phyloP scores from a whole-genome alignment of 2,888 invertebrate genomes.

The Nemotelus nigrinus region DNA sequence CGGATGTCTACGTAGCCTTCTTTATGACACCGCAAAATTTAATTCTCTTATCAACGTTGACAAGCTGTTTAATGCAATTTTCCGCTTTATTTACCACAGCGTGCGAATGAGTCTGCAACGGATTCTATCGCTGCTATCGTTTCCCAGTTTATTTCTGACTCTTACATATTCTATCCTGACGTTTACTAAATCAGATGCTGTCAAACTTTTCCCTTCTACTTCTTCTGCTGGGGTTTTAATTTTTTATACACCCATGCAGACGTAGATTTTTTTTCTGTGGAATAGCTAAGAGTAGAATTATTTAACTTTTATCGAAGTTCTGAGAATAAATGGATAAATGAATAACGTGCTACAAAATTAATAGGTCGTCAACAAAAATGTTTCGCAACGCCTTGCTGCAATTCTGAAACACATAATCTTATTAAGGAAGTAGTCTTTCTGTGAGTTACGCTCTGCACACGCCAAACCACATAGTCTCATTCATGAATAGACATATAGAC shows the following conservation, averaged over 20 bases:
- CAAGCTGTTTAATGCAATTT: slow-evolving; percentile 65
- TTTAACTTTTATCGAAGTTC: not conserved
- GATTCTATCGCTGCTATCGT: slow-evolving; percentile 20
- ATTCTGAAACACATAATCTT: slow-evolving; percentile 29
- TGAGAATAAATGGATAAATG: not conserved
- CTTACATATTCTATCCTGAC: not conserved
- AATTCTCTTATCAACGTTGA: slow-evolving; percentile 65
- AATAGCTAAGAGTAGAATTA: no score
- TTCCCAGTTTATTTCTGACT: not conserved
- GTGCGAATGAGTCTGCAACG: slow-evolving; percentile 24
- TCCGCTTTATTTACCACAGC: slow-evolving; percentile 62
- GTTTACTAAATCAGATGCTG: not conserved
- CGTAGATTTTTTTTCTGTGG: not conserved
- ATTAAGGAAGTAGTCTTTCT: slow-evolving; percentile 34
- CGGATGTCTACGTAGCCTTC: slow-evolving; percentile 48
- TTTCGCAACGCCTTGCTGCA: not conserved
- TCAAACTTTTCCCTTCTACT: slow-evolving; percentile 2
- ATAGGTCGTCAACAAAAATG: not conserved
- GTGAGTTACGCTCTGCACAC: slow-evolving; percentile 31
- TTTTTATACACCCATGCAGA: not conserved
- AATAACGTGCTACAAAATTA: no score
- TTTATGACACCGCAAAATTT: slow-evolving; percentile 63
- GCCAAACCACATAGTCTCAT: slow-evolving; percentile 2
- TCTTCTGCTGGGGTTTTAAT: no score
- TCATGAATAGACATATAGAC: slow-evolving; percentile 39